Conservation (phyloP, 2,888 invertebrate species). For the Pachliopta kotzebuea region DNA sequence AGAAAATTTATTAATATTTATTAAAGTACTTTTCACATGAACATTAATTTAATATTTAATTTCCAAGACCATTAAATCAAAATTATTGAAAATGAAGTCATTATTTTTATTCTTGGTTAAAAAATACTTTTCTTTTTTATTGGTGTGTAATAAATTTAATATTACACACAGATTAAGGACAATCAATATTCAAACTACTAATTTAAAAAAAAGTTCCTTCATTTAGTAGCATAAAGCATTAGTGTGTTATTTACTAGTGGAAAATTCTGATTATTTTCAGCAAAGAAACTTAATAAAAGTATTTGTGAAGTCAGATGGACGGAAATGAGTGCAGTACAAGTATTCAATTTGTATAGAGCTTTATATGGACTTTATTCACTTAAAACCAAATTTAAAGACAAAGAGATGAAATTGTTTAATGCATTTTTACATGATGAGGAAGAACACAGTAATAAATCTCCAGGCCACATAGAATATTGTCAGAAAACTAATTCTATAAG, state of each 20-base stretch:
- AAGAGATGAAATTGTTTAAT: constrained; percentile 82
- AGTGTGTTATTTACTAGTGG: not conserved
- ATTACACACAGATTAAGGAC: too few relatives aligned
- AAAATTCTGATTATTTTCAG: constrained; percentile 69
- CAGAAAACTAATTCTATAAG: constrained; percentile 78
- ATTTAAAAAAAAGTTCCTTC: too few relatives aligned
- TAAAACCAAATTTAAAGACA: constrained; percentile 81
- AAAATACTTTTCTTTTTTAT: not conserved
- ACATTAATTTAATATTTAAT: too few relatives aligned
- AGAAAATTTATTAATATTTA: too few relatives aligned
- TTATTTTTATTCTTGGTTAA: too few relatives aligned
- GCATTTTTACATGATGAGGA: constrained; percentile 58
- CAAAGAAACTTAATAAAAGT: constrained; percentile 85
- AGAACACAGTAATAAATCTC: constrained; percentile 44
- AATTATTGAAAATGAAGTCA: too few relatives aligned
- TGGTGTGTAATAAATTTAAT: not conserved
- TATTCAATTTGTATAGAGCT: constrained; percentile 87
- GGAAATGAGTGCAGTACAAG: constrained; percentile 80
- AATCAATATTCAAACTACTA: too few relatives aligned
- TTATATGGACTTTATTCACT: constrained; percentile 83
- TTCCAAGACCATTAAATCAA: too few relatives aligned
- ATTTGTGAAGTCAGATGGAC: constrained; percentile 85
- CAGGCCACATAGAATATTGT: constrained; percentile 83
- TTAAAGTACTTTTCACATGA: too few relatives aligned
- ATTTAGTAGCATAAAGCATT: too few relatives aligned